Base-by-base conservation (phyloP, 2,888 invertebrate genomes). In the Steinernema hermaphroditum region DNA sequence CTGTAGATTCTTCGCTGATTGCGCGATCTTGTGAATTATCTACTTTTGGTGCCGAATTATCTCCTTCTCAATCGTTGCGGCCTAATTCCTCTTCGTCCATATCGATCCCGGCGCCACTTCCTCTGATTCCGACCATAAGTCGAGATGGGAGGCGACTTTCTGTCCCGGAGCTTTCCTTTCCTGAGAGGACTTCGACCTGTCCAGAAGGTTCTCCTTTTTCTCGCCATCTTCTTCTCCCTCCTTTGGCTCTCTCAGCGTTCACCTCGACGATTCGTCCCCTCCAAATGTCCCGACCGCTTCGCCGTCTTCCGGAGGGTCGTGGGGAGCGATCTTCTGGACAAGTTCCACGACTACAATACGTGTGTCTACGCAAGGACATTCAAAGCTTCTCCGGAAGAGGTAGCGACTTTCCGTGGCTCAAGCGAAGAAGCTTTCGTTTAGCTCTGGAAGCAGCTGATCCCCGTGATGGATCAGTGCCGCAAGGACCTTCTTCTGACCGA, bases 261-360 rank as follows among this genome's bases (percentile, higher is more conserved):
- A 1, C 29, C 62, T 22, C 22, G 27, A 62, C 32, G 29, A 14
- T 12, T 16, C 16, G 8, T 27, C 12, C 19, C 22, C 14, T 19
- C 4, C 22, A 2, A 22, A 14, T 14, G 14, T 54, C 2, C 54
- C 2, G 22, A 50, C 9, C 19, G 22, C 12, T 22, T 27, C 1
- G 62, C 34, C 19, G 8, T 9, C 12, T 29, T 62, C 12, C 29
- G 62, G 8, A 62, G 19, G 16, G 16, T 29, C 2, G 29, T 62
- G 14, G 62, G 62, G 16, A 34, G 12, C 29, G 62, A 62, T 16
- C 32, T 62, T 2, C 1, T n/a, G 32, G 62, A 62, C 32, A 62
- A 32, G n/a, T 62, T 62, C 32, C n/a, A 62, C 32, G 62, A 62
- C 32, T 62, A 62, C 16, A 62, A 62, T 27, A 62, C 62, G 16